Percentiles rank a stretch among this genome's conserved stretches.
phyloP scores from a whole-genome alignment of 2,888 invertebrate species.

The Cheilosia grossa region DNA sequence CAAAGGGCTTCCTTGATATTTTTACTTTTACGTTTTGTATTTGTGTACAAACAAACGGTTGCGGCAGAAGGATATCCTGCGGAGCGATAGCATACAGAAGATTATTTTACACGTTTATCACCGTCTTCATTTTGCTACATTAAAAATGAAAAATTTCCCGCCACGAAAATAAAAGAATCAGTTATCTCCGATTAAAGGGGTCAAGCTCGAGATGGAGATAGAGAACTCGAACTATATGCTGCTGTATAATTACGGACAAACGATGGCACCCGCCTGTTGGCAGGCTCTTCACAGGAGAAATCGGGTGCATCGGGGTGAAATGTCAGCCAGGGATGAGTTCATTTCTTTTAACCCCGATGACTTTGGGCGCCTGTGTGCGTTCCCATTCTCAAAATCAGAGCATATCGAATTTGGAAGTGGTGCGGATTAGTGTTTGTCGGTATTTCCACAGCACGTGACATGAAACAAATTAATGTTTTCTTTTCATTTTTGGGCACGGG shows the following conservation, averaged over 20 bases:
- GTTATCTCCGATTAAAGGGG: conserved; percentile 57
- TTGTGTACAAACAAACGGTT: conserved; percentile 19
- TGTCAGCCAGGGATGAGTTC: conserved; percentile 70
- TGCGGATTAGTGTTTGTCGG: conserved; percentile 74
- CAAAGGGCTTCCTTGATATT: conserved; percentile 51
- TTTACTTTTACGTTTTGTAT: conserved; percentile 5
- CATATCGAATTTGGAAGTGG: conserved; percentile 72
- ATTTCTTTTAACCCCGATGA: conserved; percentile 71
- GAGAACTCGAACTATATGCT: conserved; percentile 20
- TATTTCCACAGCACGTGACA: conserved; percentile 69
- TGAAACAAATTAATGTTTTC: conserved; percentile 70
- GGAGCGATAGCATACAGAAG: conserved; percentile 53
- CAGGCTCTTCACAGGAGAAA: conserved; percentile 1
- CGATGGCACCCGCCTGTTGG: conserved; percentile 63
- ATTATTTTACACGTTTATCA: conserved; percentile 75
- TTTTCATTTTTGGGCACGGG: conserved; percentile 52
- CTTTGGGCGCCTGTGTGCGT: conserved; percentile 31
- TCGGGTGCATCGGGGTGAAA: conserved; percentile 69
- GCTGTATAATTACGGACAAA: conserved; percentile 66
- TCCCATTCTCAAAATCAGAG: conserved; percentile 63
- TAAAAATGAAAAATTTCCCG: conserved; percentile 71
- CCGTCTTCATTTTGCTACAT: conserved; percentile 67
- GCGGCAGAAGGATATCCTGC: conserved; percentile 66
- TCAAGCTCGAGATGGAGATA: conserved; percentile 37
- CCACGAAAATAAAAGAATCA: conserved; percentile 34